Conservation (phyloP, 2,797 vertebrate species). For the Salmo trutta region DNA sequence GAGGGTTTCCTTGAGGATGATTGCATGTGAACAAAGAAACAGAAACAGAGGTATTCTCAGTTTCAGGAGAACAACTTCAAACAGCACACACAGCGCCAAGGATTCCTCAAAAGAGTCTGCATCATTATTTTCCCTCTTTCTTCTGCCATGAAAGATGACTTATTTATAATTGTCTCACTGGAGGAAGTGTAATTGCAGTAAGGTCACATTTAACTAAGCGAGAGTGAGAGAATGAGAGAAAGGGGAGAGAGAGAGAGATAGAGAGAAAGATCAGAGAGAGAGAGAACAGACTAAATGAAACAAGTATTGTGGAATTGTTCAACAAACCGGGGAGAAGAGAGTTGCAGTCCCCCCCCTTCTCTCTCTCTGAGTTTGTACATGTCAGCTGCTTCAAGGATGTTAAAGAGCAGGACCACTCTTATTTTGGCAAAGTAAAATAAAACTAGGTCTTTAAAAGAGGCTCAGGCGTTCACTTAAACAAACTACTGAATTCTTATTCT, state of each 20-base stretch:
- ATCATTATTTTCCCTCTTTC: slow-evolving; percentile 37
- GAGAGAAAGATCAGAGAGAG: neutral
- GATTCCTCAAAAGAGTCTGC: slow-evolving; percentile 34
- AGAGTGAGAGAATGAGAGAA: neutral
- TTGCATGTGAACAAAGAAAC: slow-evolving; percentile 41
- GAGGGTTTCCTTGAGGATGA: slow-evolving; percentile 38
- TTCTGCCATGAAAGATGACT: slow-evolving; percentile 21
- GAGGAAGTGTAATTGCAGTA: slow-evolving; percentile 34
- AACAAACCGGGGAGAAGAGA: neutral
- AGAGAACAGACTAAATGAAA: slow-evolving; percentile 6
- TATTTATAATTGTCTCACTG: slow-evolving; percentile 47
- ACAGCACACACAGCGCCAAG: slow-evolving; percentile 18
- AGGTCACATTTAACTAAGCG: slow-evolving; percentile 27
- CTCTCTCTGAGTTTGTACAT: neutral
- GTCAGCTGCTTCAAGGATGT: neutral
- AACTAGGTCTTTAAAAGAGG: neutral
- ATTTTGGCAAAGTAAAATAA: neutral
- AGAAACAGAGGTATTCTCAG: slow-evolving; percentile 18
- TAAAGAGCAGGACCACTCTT: neutral
- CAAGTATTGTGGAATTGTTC: neutral
- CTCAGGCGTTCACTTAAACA: neutral
- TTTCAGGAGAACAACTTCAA: slow-evolving; percentile 17
- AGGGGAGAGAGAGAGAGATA: neutral
- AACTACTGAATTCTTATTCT: neutral
- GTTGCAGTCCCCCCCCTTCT: neutral